Base-by-base conservation (phyloP, 2,113 vertebrate species). In the Eubucco bourcierii region DNA sequence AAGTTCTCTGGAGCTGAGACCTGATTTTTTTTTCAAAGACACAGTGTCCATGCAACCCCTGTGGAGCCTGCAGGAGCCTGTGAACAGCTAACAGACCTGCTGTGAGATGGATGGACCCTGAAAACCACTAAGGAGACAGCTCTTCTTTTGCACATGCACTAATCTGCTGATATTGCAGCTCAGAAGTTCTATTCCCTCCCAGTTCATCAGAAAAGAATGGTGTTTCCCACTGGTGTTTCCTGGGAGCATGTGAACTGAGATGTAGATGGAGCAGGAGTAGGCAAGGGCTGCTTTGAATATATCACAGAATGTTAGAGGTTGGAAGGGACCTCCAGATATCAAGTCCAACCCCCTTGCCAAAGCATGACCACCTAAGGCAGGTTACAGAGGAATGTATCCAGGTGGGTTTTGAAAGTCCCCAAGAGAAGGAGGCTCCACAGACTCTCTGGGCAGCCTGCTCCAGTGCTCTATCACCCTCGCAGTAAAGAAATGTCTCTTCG, bases 11-110 rank as follows among this genome's bases (percentile, higher is more conserved):
- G 65, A 71, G 37, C 37, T 4, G 6, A 67, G 61, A 58, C 19
- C 17, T 72, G 58, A 53, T 56, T 67, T 91, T 80, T 91, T 80
- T 66, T 63, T 63, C 50, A 37, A 72, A 75, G 41, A 7, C 2
- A 3, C 8, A 0, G 0, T 55, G 31, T 50, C 46, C 2, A 0
- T 47, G 28, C 33, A 39, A 59, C 29, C 31, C n/a, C 21, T 0
- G 0, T 60, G 74, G 63, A 64, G 34, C 37, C 63, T 41, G 61
- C 37, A 28, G 63, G 61, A 90, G 37, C 46, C n/a, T 59, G 29
- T 13, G 15, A 86, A 25, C 0, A 0, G 81, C 31, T 47, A n/a
- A 27, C 56, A 27, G 60, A 77, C 46, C 21, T 52, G 1, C 12
- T 59, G 24, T 16, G 34, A 37, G 60, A 87, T n/a, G 29, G 15